These are phyloP conservation scores for Athetis lepigone DNA, from an alignment of 2,888 invertebrate species.

Conservation along the genomic window DNA sequence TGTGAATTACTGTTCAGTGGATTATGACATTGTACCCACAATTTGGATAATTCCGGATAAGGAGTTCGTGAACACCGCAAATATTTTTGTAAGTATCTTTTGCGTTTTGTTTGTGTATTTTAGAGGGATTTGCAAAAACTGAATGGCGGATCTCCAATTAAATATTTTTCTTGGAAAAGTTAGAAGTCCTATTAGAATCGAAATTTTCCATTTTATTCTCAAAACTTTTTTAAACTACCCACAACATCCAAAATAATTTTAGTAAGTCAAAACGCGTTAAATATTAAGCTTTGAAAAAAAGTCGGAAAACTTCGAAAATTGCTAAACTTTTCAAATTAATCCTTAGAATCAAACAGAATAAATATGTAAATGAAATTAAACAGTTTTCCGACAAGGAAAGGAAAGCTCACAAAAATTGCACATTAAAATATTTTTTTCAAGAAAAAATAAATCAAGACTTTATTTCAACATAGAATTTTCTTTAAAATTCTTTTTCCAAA, in stretches of 20 bases:
- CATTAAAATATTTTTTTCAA: conserved; percentile 33
- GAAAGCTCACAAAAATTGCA: conserved; percentile 41
- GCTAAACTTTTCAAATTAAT: conserved; percentile 7
- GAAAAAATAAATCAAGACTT: conserved; percentile 35
- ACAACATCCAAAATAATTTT: background rate
- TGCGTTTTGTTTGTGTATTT: conserved; percentile 45
- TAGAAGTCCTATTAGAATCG: conserved; percentile 26
- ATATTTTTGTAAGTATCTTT: conserved; percentile 89
- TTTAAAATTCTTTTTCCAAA: conserved; percentile 10
- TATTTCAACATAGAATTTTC: conserved; percentile 18
- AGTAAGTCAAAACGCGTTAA: background rate
- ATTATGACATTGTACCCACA: conserved; percentile 85
- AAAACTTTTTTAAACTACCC: background rate
- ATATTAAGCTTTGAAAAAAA: background rate
- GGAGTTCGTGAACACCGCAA: conserved; percentile 86
- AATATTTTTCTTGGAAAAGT: conserved; percentile 3
- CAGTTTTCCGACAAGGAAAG: conserved; percentile 31
- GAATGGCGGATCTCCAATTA: conserved; percentile 13
- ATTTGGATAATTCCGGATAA: conserved; percentile 89
- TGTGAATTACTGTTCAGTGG: conserved; percentile 80
- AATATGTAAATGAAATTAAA: conserved; percentile 57
- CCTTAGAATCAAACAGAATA: conserved; percentile 22
- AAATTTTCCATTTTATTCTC: conserved; percentile 1
- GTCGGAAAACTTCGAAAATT: background rate
- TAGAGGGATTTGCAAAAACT: conserved; percentile 36